Conservation (phyloP, 2,113 vertebrate species). For the Bucco capensis region DNA sequence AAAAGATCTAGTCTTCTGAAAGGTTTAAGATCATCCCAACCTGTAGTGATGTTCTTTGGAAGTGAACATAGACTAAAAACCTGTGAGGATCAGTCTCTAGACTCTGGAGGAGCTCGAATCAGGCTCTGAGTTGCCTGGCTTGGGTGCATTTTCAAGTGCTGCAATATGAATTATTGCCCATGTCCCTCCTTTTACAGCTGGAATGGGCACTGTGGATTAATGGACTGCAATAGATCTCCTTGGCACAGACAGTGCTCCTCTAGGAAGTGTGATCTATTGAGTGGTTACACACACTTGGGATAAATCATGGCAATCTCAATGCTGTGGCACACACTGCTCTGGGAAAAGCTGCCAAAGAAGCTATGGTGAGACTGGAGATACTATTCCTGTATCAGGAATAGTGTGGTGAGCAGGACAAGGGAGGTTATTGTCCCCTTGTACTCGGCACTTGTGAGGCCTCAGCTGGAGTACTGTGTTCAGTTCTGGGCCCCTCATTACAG, state of each 20-base stretch:
- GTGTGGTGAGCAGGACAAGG: too few relatives aligned
- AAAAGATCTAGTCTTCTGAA: background rate
- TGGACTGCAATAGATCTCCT: slow-evolving; percentile 28
- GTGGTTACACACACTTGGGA: background rate
- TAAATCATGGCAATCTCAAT: background rate
- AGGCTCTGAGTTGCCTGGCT: slow-evolving; percentile 14
- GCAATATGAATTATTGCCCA: slow-evolving; percentile 37
- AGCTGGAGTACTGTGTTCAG: too few relatives aligned
- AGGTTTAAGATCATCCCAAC: background rate
- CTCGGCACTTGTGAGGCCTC: too few relatives aligned
- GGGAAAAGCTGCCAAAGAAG: background rate
- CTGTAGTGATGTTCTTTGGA: background rate
- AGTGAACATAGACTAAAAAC: background rate
- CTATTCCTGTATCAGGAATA: too few relatives aligned
- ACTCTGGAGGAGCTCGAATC: background rate
- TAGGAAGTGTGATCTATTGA: slow-evolving; percentile 37
- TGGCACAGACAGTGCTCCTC: slow-evolving; percentile 36
- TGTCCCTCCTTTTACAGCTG: slow-evolving; percentile 17
- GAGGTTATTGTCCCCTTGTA: too few relatives aligned
- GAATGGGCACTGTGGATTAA: slow-evolving; percentile 10
- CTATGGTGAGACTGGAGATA: background rate
- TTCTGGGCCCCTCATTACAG: too few relatives aligned
- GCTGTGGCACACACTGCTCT: background rate
- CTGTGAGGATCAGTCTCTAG: background rate
- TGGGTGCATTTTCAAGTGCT: background rate